Percentiles rank a stretch among this genome's conserved stretches.
phyloP scores from a whole-genome alignment of 1,140 invertebrate species.

The Antheraea mylitta region DNA sequence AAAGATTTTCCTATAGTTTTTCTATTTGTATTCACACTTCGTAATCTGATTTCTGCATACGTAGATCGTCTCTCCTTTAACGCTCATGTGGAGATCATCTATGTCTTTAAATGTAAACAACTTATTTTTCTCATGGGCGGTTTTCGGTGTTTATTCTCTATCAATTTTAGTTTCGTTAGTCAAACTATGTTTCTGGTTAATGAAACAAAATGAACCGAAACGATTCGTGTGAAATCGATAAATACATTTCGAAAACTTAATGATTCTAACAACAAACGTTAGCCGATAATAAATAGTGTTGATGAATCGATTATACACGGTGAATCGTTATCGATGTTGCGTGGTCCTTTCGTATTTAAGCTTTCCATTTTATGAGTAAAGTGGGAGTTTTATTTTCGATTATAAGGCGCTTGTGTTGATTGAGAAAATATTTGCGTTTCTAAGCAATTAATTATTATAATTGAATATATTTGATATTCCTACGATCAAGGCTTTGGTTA shows the following conservation, averaged over 20 bases:
- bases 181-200: constrained; percentile 19
- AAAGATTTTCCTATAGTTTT: background rate
- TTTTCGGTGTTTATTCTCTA: background rate
- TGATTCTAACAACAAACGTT: constrained; percentile 24
- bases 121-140: no score
- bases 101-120: no score
- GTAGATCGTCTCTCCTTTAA: background rate
- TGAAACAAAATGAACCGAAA: constrained; percentile 25
- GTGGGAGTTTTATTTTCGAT: background rate
- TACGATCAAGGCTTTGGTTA: no score
- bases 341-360: background rate
- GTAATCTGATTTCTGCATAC: background rate
- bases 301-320: constrained; percentile 16
- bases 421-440: background rate
- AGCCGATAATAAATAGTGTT: constrained; percentile 28
- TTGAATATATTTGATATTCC: no score
- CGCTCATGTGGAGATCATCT: no score
- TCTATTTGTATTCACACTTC: background rate
- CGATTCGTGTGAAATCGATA: constrained; percentile 35
- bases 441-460: background rate
- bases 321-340: background rate
- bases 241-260: constrained; percentile 25
- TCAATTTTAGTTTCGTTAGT: constrained; percentile 10
- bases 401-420: background rate
- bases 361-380: background rate